phyloP scores from a whole-genome alignment of 2,113 vertebrate genomes.

The Paratilapia polleni region DNA sequence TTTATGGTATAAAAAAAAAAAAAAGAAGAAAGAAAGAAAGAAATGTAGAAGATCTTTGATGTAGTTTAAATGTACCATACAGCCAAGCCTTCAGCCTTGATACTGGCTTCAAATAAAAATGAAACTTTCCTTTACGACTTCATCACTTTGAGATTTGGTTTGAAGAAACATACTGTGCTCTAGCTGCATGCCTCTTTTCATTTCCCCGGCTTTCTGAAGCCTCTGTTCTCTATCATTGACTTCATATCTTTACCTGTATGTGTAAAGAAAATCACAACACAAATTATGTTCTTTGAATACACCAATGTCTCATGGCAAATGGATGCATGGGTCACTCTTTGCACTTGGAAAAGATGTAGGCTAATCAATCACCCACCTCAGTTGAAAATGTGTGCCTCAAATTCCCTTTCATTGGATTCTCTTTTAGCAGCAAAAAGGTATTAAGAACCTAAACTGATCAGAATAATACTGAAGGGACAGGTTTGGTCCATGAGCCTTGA shows the following conservation, averaged over 20 bases:
- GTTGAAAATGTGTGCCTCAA: not conserved
- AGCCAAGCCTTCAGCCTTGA: too few relatives aligned
- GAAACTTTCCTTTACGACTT: too few relatives aligned
- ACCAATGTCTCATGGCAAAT: not conserved
- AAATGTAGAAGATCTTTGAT: too few relatives aligned
- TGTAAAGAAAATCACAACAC: not conserved
- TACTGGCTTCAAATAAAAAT: too few relatives aligned
- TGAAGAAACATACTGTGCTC: not conserved
- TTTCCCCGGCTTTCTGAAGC: not conserved
- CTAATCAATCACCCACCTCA: not conserved
- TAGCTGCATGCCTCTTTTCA: not conserved
- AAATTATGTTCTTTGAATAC: not conserved
- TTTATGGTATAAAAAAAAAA: too few relatives aligned
- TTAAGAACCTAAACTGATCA: not conserved
- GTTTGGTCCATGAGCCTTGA: not conserved
- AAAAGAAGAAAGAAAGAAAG: too few relatives aligned
- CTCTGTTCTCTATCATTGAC: not conserved
- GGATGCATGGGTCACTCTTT: not conserved
- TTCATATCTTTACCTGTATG: not conserved
- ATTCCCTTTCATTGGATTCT: not conserved
- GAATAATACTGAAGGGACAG: not conserved
- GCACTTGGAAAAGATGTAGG: not conserved
- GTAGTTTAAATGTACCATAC: too few relatives aligned
- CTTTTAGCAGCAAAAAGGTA: not conserved
- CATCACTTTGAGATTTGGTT: not conserved